Evolutionary conservation across 1,140 invertebrate species (phyloP).

Genomic region (Helicoverpa zea): DNA sequence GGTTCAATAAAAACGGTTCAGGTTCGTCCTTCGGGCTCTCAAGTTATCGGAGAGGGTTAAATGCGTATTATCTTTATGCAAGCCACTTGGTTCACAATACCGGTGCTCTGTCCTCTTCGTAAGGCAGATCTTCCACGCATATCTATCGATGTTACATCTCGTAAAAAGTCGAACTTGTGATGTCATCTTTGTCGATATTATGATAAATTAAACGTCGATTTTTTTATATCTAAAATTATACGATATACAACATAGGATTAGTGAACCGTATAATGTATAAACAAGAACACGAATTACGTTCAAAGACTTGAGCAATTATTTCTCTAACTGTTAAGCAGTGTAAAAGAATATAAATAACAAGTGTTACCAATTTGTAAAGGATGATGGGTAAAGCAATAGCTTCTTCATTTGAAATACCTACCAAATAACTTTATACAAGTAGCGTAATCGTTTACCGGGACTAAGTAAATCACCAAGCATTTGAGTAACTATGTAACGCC

Average conservation of each 20-base stretch:
- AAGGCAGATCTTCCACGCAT: slow-evolving; percentile 75
- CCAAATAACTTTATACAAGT: no score
- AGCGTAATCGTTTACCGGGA: no score
- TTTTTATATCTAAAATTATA: neutral
- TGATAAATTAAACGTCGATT: slow-evolving; percentile 46
- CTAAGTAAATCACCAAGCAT: neutral
- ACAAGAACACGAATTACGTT: no score
- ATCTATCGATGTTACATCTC: slow-evolving; percentile 77
- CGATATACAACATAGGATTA: neutral
- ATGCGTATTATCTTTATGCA: slow-evolving; percentile 86
- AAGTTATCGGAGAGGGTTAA: slow-evolving; percentile 71
- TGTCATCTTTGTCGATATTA: slow-evolving; percentile 53
- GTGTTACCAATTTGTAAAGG: no score
- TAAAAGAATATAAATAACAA: no score
- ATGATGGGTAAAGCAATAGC: no score
- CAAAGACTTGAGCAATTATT: no score
- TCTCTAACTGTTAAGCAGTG: no score
- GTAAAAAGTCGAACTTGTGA: slow-evolving; percentile 60
- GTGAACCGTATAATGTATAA: no score
- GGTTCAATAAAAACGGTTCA: slow-evolving; percentile 59
- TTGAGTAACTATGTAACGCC: neutral
- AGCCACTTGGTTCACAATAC: slow-evolving; percentile 84
- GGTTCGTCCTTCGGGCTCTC: slow-evolving; percentile 67
- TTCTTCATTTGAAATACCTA: no score
- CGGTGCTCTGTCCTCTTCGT: slow-evolving; percentile 72